These are phyloP conservation scores for Sturmia bella DNA, from an alignment of 2,888 invertebrate genomes.

Conservation along the genomic window DNA sequence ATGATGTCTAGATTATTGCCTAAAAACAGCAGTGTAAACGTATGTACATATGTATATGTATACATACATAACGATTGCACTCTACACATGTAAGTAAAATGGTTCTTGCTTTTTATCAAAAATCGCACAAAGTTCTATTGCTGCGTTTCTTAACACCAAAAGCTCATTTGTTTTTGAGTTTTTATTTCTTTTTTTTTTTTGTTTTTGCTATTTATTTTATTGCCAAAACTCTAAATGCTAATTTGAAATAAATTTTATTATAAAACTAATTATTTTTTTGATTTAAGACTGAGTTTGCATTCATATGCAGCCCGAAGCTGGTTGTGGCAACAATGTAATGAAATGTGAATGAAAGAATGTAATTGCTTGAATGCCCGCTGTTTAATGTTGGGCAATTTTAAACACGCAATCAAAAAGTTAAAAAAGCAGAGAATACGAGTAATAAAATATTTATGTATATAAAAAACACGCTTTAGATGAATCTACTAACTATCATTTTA, in stretches of 20 bases:
- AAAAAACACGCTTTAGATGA: conserved; percentile 15
- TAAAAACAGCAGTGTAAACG: no score
- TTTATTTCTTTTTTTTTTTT: neutral
- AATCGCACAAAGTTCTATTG: no score
- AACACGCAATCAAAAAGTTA: conserved; percentile 57
- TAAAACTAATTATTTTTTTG: conserved; percentile 38
- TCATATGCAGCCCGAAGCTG: neutral
- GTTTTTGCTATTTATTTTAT: neutral
- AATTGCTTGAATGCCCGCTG: conserved; percentile 64
- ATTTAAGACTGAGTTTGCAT: conserved; percentile 17
- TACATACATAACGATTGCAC: no score
- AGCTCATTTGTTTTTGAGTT: neutral
- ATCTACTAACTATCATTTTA: conserved; percentile 45
- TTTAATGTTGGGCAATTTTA: conserved; percentile 64
- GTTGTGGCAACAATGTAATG: neutral
- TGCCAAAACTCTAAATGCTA: neutral
- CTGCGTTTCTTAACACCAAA: conserved; percentile 12
- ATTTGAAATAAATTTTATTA: conserved; percentile 5
- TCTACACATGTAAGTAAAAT: no score
- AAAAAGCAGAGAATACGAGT: neutral
- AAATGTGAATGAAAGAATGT: conserved; percentile 37
- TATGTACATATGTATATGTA: no score
- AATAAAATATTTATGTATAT: conserved; percentile 1
- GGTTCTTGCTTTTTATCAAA: no score
- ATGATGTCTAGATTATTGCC: no score